These are phyloP conservation scores for Chrysogorgia sp. DNA, from an alignment of 92 coral and sea anemone species.

Conservation along the genomic window DNA sequence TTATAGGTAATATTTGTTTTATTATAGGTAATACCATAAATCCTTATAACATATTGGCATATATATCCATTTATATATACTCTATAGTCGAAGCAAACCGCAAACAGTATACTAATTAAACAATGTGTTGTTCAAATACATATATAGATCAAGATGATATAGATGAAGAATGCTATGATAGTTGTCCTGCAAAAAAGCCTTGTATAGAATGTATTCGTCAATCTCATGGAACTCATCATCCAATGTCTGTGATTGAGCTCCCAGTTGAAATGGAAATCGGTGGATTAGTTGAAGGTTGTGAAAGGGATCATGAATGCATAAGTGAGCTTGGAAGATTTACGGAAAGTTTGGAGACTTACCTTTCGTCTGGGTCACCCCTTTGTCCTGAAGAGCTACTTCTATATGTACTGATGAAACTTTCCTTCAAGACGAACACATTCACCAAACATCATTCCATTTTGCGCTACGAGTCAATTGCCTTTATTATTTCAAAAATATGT, in stretches of 20 bases:
- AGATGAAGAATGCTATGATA: neutral
- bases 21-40: no score
- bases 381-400: slow-evolving; percentile 13
- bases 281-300: neutral
- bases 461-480: neutral
- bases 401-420: slow-evolving; percentile 27
- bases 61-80: no score
- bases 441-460: slow-evolving; percentile 13
- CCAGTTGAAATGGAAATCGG: neutral
- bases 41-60: no score
- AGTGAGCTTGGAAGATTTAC: no score
- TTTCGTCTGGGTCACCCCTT: slow-evolving; percentile 11
- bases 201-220: neutral
- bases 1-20: no score
- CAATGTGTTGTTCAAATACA: neutral
- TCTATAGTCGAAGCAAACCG: neutral
- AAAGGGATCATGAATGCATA: neutral
- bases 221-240: neutral
- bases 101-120: neutral
- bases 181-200: no score
- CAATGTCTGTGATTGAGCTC: neutral
- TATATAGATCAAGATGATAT: neutral
- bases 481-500: slow-evolving; percentile 6
- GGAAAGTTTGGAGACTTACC: neutral
- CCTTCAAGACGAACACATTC: slow-evolving; percentile 16